These are phyloP conservation scores for Polyodon spathula DNA, from an alignment of 2,113 vertebrate genomes.

Conservation along the genomic window DNA sequence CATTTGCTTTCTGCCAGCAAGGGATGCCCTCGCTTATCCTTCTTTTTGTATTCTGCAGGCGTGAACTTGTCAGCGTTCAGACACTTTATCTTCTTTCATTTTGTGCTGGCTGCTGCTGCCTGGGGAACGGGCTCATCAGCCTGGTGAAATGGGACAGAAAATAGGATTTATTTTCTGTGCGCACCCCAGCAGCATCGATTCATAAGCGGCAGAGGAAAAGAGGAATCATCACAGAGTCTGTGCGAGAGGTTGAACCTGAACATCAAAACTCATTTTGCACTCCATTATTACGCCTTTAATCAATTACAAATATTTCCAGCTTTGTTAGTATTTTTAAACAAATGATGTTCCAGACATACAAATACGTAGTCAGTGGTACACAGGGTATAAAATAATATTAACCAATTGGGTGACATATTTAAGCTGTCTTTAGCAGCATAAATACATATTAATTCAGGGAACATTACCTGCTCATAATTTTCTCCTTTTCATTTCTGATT, in stretches of 20 bases:
- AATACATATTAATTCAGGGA: not conserved
- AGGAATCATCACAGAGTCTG: slow-evolving; percentile 11
- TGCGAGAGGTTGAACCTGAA: slow-evolving; percentile 15
- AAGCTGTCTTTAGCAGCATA: not conserved
- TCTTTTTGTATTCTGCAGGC: slow-evolving; percentile 23
- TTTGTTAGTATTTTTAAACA: slow-evolving; percentile 10
- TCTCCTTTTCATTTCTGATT: too few species aligned
- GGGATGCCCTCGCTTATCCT: slow-evolving; percentile 10
- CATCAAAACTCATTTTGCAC: slow-evolving; percentile 33
- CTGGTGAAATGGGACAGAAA: slow-evolving; percentile 16
- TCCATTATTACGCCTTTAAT: slow-evolving; percentile 29
- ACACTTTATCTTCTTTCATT: slow-evolving; percentile 14
- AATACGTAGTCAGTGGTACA: slow-evolving; percentile 3
- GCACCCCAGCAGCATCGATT: slow-evolving; percentile 13
- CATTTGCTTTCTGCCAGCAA: slow-evolving; percentile 1
- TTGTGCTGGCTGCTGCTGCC: not conserved
- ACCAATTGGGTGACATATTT: slow-evolving; percentile 1
- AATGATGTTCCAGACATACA: slow-evolving; percentile 4
- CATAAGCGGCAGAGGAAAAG: slow-evolving; percentile 12
- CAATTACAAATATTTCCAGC: slow-evolving; percentile 36
- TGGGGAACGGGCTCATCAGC: slow-evolving; percentile 6
- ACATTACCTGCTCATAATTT: not conserved
- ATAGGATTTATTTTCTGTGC: slow-evolving; percentile 28
- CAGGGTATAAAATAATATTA: slow-evolving; percentile 8
- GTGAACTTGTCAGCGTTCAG: slow-evolving; percentile 8